phyloP scores from a whole-genome alignment of 2,797 vertebrate genomes.

The Sus cebifrons region DNA sequence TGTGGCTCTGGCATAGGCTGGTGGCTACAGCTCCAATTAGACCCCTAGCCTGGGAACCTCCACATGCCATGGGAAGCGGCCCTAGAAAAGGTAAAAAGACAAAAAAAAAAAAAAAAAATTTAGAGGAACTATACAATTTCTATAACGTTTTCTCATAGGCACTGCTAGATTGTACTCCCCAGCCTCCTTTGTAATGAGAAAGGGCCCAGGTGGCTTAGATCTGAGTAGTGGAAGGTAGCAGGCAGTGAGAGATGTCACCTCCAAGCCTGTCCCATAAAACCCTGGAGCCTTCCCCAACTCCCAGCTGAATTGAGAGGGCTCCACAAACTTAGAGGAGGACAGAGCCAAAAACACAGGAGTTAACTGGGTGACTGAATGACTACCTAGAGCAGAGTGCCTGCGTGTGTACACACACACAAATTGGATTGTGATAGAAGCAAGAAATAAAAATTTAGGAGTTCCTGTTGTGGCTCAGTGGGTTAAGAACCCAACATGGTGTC shows the following conservation, averaged over 20 bases:
- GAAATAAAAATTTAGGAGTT: not conserved
- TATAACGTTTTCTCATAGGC: not conserved
- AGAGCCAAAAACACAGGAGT: not conserved
- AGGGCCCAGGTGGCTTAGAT: too few species aligned
- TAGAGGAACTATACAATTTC: not conserved
- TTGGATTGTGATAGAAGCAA: not conserved
- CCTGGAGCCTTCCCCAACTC: not conserved
- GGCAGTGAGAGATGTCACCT: not conserved
- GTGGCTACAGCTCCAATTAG: too few species aligned
- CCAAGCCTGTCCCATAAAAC: not conserved
- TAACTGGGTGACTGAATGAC: not conserved
- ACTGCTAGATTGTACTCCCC: not conserved
- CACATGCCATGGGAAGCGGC: too few species aligned
- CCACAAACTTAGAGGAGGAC: not conserved
- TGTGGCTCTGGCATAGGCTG: too few species aligned
- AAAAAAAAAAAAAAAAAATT: too few species aligned
- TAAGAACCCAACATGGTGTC: too few species aligned
- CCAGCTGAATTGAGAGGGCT: not conserved
- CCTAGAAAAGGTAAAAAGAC: too few species aligned
- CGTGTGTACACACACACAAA: not conserved
- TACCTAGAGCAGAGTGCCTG: rapidly evolving
- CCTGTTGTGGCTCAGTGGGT: too few species aligned
- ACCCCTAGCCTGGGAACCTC: too few species aligned
- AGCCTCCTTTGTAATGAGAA: not conserved
- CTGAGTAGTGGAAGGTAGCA: not conserved